Percentiles rank a stretch among this genome's conserved stretches.
Conservation (phyloP, 2,888 invertebrate species). For the Drosophila ezoana region DNA sequence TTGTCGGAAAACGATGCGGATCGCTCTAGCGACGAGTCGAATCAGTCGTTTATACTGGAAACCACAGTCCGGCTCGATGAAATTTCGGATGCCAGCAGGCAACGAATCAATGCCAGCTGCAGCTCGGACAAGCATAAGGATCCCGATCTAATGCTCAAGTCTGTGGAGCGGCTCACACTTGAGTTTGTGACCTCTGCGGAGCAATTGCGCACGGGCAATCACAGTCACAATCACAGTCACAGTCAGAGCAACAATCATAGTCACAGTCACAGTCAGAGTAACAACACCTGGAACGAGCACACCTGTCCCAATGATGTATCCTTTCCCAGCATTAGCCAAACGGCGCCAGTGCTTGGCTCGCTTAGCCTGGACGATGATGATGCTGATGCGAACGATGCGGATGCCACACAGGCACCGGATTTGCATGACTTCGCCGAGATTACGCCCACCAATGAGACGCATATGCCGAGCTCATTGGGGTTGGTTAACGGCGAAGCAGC, state of each 20-base stretch:
- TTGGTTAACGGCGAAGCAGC: slow-evolving; percentile 19
- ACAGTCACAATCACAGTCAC: slow-evolving; percentile 58
- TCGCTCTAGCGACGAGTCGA: slow-evolving; percentile 80
- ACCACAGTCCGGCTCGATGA: slow-evolving; percentile 70
- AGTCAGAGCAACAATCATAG: slow-evolving; percentile 38
- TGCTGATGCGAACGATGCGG: slow-evolving; percentile 85
- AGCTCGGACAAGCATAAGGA: slow-evolving; percentile 86
- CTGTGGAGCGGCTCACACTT: slow-evolving; percentile 88
- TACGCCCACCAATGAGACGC: slow-evolving; percentile 81
- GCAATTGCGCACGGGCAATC: slow-evolving; percentile 85
- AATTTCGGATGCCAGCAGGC: slow-evolving; percentile 3
- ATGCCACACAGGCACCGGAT: slow-evolving; percentile 67
- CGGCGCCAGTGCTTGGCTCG: slow-evolving; percentile 90
- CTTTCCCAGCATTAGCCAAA: slow-evolving; percentile 92
- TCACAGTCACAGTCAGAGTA: slow-evolving; percentile 29
- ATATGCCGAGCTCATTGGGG: slow-evolving; percentile 45
- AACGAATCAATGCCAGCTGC: slow-evolving; percentile 8
- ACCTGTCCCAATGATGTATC: slow-evolving; percentile 92
- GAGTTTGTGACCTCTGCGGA: slow-evolving; percentile 88
- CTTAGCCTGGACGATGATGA: slow-evolving; percentile 87
- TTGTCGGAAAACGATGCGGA: slow-evolving; percentile 43
- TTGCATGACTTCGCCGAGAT: slow-evolving; percentile 79
- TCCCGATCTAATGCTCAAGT: slow-evolving; percentile 89
- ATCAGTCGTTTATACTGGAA: slow-evolving; percentile 81
- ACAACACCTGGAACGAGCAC: slow-evolving; percentile 93